Conservation (phyloP, 2,888 invertebrate genomes). For the Ceraclea dissimilis region DNA sequence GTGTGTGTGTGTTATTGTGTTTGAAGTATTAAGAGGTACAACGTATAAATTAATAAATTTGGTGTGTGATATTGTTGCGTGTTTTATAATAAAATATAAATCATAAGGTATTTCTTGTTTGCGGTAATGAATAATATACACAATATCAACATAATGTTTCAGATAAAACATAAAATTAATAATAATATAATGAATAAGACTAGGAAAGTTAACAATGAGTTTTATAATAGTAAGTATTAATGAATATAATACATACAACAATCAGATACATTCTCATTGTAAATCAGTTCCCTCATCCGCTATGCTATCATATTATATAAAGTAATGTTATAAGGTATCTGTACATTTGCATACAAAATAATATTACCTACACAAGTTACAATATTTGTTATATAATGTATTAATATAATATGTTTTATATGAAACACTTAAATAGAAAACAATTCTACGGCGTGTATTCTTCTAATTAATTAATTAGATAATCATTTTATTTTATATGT, state of each 20-base stretch:
- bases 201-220: background rate
- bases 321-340: background rate
- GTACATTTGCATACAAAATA: slow-evolving; percentile 1
- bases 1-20: too few species aligned
- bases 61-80: too few species aligned
- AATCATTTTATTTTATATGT: too few species aligned
- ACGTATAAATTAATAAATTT: too few species aligned
- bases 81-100: too few species aligned
- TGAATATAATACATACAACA: background rate
- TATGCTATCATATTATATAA: background rate
- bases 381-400: background rate
- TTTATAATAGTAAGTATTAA: background rate
- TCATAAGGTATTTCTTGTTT: too few species aligned
- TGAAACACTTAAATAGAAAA: background rate
- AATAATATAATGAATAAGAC: background rate
- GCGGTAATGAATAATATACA: too few species aligned
- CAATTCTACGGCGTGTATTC: background rate
- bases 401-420: background rate
- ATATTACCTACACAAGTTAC: background rate
- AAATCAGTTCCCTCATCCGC: background rate
- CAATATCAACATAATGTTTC: too few species aligned
- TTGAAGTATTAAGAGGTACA: too few species aligned
- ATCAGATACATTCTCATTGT: background rate
- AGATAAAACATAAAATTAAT: too few species aligned
- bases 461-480: too few species aligned